Evolutionary conservation across 2,888 invertebrate species (phyloP), one percentile per base, ranked within the genome.

Genomic region (Sinodicranocentrus sp.): DNA sequence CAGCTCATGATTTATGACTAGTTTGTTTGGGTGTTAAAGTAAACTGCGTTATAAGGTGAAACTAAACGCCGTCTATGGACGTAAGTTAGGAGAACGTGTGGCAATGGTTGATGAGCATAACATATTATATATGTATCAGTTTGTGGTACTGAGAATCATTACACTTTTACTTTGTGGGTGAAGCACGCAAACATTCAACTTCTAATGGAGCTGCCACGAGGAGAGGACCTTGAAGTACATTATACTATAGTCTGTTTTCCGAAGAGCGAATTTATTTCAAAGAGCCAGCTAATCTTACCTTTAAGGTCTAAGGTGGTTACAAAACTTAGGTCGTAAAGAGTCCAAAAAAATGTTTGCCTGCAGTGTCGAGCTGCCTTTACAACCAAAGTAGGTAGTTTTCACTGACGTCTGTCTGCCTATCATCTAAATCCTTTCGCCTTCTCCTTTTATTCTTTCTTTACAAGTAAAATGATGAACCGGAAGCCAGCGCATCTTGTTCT

Each of bases 1-100:
- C 63, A 43, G 15, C 61, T 73, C 71, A 85, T 86, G 86, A 86
- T 86, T 86, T 86, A 86, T 84, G 86, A 84, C 76, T 65, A 67
- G 54, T 70, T 63, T 75, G 61, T 80, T 54, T 65, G 73, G 28
- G 84, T 76, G 59, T 75, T 61, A 39, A n/a, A 28, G 61, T 52
- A 70, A 61, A 44, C 33, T 67, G 23, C 54, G 54, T 76, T 76
- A 52, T 54, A 44, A 39, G 33, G 61, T 61, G 73, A 59, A 61
- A 39, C 26, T 8, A 10, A 23, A 48, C n/a, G n/a, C 70, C 70
- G 26, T 70, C 15, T 26, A 44, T 67, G 67, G 67, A 67, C 67
- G 23, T 67, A 67, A 67, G 43, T 44, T 43, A 63, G 17, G 19
- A 15, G 21, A 57, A 21, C 13, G n/a, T 57, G 25, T 54, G 17